Conservation (phyloP, 2,113 vertebrate species). For the Pogona vitticeps region DNA sequence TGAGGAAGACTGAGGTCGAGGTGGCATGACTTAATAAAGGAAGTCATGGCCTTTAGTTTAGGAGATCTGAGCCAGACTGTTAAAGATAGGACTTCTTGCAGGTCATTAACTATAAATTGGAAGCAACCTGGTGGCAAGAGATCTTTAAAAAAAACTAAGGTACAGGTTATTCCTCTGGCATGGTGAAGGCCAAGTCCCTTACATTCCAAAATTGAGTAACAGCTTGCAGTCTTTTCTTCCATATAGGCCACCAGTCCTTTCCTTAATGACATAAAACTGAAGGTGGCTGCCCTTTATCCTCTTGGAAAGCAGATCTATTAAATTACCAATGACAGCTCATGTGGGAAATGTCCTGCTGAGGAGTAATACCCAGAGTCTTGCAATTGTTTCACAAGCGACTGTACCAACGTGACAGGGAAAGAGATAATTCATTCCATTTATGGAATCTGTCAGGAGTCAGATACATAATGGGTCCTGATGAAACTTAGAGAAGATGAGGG, state of each 20-base stretch:
- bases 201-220: background rate
- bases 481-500: rapidly evolving
- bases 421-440: conserved; percentile 4
- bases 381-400: conserved; percentile 14
- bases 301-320: conserved; percentile 20
- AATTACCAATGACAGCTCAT: background rate
- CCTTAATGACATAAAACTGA: background rate
- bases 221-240: background rate
- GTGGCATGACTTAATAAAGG: too few species aligned
- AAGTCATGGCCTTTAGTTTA: too few species aligned
- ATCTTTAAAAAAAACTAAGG: background rate
- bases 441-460: background rate
- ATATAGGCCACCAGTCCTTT: background rate
- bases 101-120: background rate
- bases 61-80: too few species aligned
- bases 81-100: too few species aligned
- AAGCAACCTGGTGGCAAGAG: too few species aligned
- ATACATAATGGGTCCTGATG: background rate
- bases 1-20: too few species aligned
- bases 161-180: background rate
- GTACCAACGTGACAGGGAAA: conserved; percentile 8
- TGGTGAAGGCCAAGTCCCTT: background rate
- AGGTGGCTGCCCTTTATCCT: conserved; percentile 9
- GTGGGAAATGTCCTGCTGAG: conserved; percentile 25
- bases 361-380: background rate